Evolutionary conservation across 2,888 invertebrate species (phyloP), one percentile per base, ranked within the genome.

Genomic region (Sceliomorpha sp.): DNA sequence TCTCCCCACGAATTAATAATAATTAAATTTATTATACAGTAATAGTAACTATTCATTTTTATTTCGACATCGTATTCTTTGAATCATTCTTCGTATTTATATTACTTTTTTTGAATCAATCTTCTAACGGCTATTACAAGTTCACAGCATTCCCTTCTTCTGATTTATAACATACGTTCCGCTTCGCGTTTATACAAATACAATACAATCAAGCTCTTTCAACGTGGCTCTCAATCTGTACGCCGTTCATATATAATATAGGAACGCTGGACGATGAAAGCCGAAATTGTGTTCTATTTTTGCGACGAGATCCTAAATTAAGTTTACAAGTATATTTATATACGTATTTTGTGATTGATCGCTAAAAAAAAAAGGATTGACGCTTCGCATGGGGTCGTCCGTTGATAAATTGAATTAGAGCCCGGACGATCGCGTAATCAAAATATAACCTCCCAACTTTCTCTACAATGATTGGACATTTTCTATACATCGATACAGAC

Each of bases 21-120:
- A 87, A 87, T 55, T 67, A 67, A 47, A 67, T 86, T 86, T 87
- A 86, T 86, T 82, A 85, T 87, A 83, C 84, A 83, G 79, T 85
- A 83, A 81, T 80, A 80, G 81, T 83, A 86, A 85, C 85, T 85
- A 85, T 83, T 79, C 56, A 70, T 73, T 74, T 79, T 79, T 70
- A 72, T 73, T 74, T 82, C 77, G 80, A 84, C 84, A 82, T 81
- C 77, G 71, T 77, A n/a, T 76, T 70, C 72, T 62, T 53, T 81
- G 82, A 81, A 81, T 84, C 75, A 78, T 79, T 76, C 78, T 76
- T 85, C 79, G 81, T 84, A 83, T 79, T 83, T 84, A 86, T 84
- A 84, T 83, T 85, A 86, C 78, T 71, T 80, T 13, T 78, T 70
- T 76, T 80, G 76, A 79, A 80, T 82, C 76, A 77, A 76, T 70